phyloP scores from a whole-genome alignment of 2,113 vertebrate genomes.

The Protomyctophum bolini region DNA sequence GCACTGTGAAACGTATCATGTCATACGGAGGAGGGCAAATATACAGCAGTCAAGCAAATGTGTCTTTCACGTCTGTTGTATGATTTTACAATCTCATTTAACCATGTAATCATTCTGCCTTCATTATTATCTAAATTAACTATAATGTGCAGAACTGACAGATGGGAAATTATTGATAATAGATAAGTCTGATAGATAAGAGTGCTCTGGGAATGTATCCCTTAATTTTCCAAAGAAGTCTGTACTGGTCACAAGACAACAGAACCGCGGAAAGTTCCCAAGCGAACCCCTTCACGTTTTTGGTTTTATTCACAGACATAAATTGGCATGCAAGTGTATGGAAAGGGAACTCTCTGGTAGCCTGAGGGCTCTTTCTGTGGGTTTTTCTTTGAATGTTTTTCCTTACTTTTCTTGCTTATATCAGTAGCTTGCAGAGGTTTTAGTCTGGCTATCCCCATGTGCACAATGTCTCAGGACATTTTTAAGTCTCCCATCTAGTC shows the following conservation, averaged over 20 bases:
- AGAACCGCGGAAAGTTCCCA: neutral
- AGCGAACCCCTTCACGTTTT: neutral
- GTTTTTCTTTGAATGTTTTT: neutral
- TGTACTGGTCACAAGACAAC: neutral
- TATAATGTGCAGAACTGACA: slow-evolving; percentile 28
- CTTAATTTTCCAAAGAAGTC: neutral
- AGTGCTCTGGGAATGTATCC: neutral
- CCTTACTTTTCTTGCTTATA: slow-evolving; percentile 3
- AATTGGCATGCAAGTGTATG: slow-evolving; percentile 1
- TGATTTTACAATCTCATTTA: slow-evolving; percentile 39
- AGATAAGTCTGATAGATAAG: slow-evolving; percentile 22
- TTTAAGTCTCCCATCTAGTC: slow-evolving; percentile 5
- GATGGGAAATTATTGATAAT: slow-evolving; percentile 23
- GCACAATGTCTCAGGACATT: neutral
- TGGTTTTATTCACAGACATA: slow-evolving; percentile 1
- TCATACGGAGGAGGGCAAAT: slow-evolving; percentile 41
- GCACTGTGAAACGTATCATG: slow-evolving; percentile 25
- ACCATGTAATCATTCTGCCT: slow-evolving; percentile 25
- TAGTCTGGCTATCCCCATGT: slow-evolving; percentile 4
- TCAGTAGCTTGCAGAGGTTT: slow-evolving; percentile 19
- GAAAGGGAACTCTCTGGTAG: slow-evolving; percentile 13
- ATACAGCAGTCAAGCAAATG: slow-evolving; percentile 21
- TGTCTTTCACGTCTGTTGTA: slow-evolving; percentile 28
- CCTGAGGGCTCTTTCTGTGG: neutral
- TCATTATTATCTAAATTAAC: neutral